Evolutionary conservation across 2,797 vertebrate genomes (phyloP).

Genomic region (Syngnathus rostellatus): DNA sequence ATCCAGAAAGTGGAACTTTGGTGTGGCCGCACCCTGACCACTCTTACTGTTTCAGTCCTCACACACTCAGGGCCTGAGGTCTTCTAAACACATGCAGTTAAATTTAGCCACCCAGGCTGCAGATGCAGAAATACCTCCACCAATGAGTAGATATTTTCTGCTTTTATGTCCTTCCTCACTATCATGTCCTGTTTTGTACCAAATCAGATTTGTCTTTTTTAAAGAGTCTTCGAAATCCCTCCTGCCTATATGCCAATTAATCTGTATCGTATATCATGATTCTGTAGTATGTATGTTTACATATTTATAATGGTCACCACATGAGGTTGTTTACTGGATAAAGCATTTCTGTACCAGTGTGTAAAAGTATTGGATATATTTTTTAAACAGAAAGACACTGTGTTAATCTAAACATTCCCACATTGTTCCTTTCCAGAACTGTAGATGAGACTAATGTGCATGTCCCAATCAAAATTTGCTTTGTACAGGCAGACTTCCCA

Average conservation of each 20-base stretch:
- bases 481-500: background rate
- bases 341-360: background rate
- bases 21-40: conserved; percentile 43
- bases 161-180: conserved; percentile 5
- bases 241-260: background rate
- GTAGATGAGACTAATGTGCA: background rate
- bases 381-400: too few relatives aligned
- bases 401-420: background rate
- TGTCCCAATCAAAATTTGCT: background rate
- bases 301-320: background rate
- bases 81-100: conserved; percentile 49
- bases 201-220: background rate
- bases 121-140: conserved; percentile 37
- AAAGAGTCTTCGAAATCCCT: background rate
- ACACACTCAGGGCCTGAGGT: conserved; percentile 33
- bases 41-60: conserved; percentile 41
- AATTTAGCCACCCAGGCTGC: conserved; percentile 51
- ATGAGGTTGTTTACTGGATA: background rate
- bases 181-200: conserved; percentile 3
- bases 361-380: too few relatives aligned
- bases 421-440: background rate
- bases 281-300: background rate
- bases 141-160: conserved; percentile 28
- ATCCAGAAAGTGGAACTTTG: conserved; percentile 28
- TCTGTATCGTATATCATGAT: too few relatives aligned